Evolutionary conservation across 1,140 invertebrate species (phyloP).

Genomic region (Psilanteris sp.): DNA sequence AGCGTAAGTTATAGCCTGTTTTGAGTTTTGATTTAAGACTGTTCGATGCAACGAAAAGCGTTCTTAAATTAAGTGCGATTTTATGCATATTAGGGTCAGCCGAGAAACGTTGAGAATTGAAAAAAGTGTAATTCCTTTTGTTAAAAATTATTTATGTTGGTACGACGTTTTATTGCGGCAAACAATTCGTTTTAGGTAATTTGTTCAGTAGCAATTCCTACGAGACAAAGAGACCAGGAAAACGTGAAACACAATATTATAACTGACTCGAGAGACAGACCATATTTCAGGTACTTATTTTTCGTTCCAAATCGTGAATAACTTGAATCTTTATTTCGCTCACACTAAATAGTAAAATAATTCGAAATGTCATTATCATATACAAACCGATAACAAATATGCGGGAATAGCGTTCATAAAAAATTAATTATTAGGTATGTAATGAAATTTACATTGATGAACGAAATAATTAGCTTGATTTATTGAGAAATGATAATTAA

Average conservation of each 20-base stretch:
- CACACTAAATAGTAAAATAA: too few species aligned
- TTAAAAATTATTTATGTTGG: slow-evolving; percentile 6
- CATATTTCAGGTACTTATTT: slow-evolving; percentile 40
- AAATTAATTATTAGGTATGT: too few species aligned
- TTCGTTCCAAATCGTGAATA: slow-evolving; percentile 1
- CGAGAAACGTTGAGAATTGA: neutral
- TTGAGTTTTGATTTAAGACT: slow-evolving; percentile 39
- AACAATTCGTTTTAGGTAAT: slow-evolving; percentile 39
- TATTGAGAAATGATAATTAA: too few species aligned
- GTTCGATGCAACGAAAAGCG: slow-evolving; percentile 13
- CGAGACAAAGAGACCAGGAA: slow-evolving; percentile 30
- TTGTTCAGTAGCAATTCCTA: slow-evolving; percentile 14
- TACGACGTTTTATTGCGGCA: slow-evolving; percentile 16
- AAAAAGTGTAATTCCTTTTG: slow-evolving; percentile 10
- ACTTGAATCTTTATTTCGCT: too few species aligned
- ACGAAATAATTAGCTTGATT: too few species aligned
- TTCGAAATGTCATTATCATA: too few species aligned
- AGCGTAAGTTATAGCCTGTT: slow-evolving; percentile 31
- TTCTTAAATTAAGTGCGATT: slow-evolving; percentile 33
- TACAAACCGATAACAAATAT: too few species aligned
- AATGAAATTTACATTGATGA: too few species aligned
- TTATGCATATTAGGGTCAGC: slow-evolving; percentile 49
- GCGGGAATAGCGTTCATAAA: too few species aligned
- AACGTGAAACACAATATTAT: slow-evolving; percentile 33
- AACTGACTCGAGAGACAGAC: slow-evolving; percentile 14